Evolutionary conservation across 2,888 invertebrate species (phyloP), one percentile per base, ranked within the genome.

Genomic region (Polyommatus icarus): DNA sequence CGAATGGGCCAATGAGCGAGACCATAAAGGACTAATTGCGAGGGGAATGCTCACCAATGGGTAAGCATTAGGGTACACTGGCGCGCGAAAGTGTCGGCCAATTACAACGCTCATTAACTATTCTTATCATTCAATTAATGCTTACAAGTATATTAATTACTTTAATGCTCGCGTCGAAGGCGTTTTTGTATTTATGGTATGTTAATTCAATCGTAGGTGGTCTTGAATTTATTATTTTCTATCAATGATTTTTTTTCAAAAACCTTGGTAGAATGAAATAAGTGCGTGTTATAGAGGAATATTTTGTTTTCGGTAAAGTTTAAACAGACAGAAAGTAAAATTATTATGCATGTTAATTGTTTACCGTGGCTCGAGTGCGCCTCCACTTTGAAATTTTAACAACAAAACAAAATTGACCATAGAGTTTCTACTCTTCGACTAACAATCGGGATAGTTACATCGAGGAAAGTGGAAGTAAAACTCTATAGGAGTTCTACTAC

Each of bases 31-130:
- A 84, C 87, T 93, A 93, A 93, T 93, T 93, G 90, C 86, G 82
- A 87, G 90, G 91, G 91, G 91, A 89, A 90, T 87, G 88, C 91
- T 92, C 90, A 83, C 91, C 91, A 92, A 91, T 93, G 92, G 89
- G 80, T 92, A 86, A 90, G 94, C 94, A 92, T 94, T 93, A 92
- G 93, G 92, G 91, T 87, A 84, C 84, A 83, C 81, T 82, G 87
- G 80, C 79, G 83, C 81, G 80, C 82, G 83, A 83, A 80, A 81
- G 78, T 82, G 80, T 83, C 79, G 82, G 83, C 84, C 83, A 79
- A 78, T 78, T 76, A 76, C 18, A 18, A 76, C 72, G 32, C 36
- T 57, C 59, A 77, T 78, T 76, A 71, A 77, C 46, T 32, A 67
- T 29, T 24, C 72, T 50, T 50, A 75, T 75, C 75, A 71, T 67